Evolutionary conservation across 2,888 invertebrate species (phyloP).

Genomic region (Agrochola lota): DNA sequence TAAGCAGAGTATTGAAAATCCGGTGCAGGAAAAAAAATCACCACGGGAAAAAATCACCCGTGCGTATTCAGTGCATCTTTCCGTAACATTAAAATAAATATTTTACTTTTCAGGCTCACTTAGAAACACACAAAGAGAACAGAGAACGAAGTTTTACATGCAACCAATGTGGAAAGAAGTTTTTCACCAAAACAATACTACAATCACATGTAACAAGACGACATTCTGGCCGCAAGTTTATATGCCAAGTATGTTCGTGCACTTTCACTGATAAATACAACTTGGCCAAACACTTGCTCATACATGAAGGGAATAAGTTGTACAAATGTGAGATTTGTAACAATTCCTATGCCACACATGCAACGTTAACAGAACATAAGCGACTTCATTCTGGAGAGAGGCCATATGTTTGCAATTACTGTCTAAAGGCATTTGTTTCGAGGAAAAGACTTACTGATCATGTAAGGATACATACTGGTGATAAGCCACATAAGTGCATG

Average conservation of each 20-base stretch:
- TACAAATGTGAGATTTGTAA: constrained; percentile 85
- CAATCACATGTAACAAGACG: constrained; percentile 77
- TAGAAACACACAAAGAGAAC: constrained; percentile 84
- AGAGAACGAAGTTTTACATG: constrained; percentile 82
- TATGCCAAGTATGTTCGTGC: constrained; percentile 83
- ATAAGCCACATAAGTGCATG: constrained; percentile 83
- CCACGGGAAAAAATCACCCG: too few species aligned
- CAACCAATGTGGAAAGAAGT: constrained; percentile 86
- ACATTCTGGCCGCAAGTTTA: constrained; percentile 81
- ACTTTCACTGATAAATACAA: constrained; percentile 85
- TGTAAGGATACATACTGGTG: constrained; percentile 85
- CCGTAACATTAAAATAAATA: neutral
- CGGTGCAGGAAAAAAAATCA: too few species aligned
- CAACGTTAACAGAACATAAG: constrained; percentile 82
- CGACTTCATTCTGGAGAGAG: constrained; percentile 86
- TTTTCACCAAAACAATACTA: constrained; percentile 81
- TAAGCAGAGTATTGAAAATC: too few species aligned
- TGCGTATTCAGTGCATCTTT: neutral
- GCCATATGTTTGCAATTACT: constrained; percentile 81
- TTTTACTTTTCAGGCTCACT: constrained; percentile 77
- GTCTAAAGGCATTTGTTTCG: constrained; percentile 83
- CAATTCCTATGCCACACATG: constrained; percentile 79
- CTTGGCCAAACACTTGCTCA: constrained; percentile 82
- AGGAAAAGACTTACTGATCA: constrained; percentile 83
- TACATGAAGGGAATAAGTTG: constrained; percentile 84